These are phyloP conservation scores for Anthrax anthrax DNA, from an alignment of 2,888 invertebrate genomes.

Conservation along the genomic window DNA sequence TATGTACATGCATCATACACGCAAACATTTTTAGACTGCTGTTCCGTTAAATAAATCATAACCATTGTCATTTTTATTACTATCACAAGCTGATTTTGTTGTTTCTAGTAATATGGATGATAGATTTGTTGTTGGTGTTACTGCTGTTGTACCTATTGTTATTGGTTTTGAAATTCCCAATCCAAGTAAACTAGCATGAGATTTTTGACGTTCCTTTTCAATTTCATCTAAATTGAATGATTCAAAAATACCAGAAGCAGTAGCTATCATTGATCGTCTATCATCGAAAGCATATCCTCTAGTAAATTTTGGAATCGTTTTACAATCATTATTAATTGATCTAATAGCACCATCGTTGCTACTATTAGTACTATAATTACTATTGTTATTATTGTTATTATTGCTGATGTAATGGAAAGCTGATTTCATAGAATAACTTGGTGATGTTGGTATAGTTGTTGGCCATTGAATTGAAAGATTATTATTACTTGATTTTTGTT, in stretches of 20 bases:
- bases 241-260: conserved; percentile 18
- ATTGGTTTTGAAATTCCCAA: conserved; percentile 1
- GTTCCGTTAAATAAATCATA: conserved; percentile 31
- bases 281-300: conserved; percentile 27
- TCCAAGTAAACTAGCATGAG: conserved; percentile 31
- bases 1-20: too few relatives aligned
- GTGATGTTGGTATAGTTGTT: conserved; percentile 30
- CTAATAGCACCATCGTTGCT: not conserved
- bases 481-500: conserved; percentile 5
- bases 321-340: not conserved
- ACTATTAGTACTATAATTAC: not conserved
- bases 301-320: conserved; percentile 15
- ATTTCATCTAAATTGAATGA: conserved; percentile 32
- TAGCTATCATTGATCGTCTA: conserved; percentile 2
- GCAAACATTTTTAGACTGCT: conserved; percentile 17
- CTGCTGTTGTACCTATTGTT: conserved; percentile 6
- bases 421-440: conserved; percentile 23
- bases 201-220: conserved; percentile 30
- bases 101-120: not conserved
- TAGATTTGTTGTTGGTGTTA: not conserved
- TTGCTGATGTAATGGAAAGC: not conserved
- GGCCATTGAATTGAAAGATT: conserved; percentile 27
- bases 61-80: conserved; percentile 15
- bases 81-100: too few relatives aligned
- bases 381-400: not conserved